Percentiles rank a stretch among this genome's conserved stretches.
These are phyloP conservation scores for Aphelinus atriplicis DNA, from an alignment of 1,140 invertebrate species.

Conservation along the genomic window DNA sequence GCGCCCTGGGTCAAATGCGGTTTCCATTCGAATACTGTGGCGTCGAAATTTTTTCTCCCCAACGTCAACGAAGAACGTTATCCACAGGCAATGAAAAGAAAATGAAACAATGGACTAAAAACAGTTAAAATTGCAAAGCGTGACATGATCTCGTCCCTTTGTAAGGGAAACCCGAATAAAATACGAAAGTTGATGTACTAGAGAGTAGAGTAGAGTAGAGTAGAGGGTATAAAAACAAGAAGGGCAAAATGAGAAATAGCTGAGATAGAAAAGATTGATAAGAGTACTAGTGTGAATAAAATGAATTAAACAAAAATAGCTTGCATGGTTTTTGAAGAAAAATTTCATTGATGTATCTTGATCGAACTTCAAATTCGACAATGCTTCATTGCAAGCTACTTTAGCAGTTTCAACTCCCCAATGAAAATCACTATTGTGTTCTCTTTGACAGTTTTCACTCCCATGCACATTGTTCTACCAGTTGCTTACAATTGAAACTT, in stretches of 20 bases:
- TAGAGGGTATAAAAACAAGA: not conserved
- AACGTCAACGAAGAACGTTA: too few relatives aligned
- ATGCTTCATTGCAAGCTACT: too few relatives aligned
- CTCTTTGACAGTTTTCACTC: conserved; percentile 10
- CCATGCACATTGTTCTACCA: conserved; percentile 8
- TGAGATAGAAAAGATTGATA: not conserved
- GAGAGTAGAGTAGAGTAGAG: not conserved
- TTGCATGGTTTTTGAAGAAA: too few relatives aligned
- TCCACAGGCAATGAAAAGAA: not conserved
- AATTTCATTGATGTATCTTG: too few relatives aligned
- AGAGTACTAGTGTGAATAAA: too few relatives aligned
- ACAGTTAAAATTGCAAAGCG: conserved; percentile 20
- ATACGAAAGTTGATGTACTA: too few relatives aligned
- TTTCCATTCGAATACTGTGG: not conserved
- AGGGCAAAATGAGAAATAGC: not conserved
- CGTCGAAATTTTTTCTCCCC: conserved; percentile 5
- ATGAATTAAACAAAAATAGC: too few relatives aligned
- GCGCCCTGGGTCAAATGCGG: not conserved
- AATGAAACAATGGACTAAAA: conserved; percentile 4
- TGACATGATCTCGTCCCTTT: not conserved
- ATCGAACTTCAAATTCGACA: too few relatives aligned
- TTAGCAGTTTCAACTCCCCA: too few relatives aligned
- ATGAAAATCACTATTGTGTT: not conserved
- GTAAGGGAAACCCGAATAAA: too few relatives aligned
- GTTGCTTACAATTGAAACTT: conserved; percentile 29